A percentile compares a stretch with the other conserved stretches of the same genome.
Evolutionary conservation across 2,113 vertebrate species (phyloP).

Genomic region (Riparia riparia): DNA sequence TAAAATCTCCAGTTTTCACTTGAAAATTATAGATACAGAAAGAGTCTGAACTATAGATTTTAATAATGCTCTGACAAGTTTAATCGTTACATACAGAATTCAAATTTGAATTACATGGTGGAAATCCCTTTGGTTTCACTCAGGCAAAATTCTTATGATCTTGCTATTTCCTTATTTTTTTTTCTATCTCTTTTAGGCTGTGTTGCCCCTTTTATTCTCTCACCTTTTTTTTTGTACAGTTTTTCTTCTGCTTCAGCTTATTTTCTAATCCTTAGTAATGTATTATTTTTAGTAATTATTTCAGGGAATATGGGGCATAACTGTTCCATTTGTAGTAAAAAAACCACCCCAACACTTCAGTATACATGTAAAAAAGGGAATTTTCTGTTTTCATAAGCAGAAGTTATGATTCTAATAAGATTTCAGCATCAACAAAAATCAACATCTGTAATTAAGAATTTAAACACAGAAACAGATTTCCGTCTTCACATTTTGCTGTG

Average conservation of each 20-base stretch:
- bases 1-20: neutral
- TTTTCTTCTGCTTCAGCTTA: neutral
- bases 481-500: neutral
- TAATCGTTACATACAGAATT: neutral
- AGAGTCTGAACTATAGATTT: neutral
- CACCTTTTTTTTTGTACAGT: neutral
- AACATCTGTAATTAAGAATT: neutral
- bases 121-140: neutral
- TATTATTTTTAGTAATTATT: neutral
- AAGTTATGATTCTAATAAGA: neutral
- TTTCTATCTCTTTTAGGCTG: neutral
- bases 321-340: neutral
- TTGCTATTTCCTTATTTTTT: neutral
- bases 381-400: neutral
- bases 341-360: rapidly evolving
- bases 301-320: neutral
- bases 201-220: neutral
- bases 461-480: neutral
- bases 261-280: neutral
- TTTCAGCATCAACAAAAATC: neutral
- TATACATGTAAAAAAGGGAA: neutral
- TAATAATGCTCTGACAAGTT: neutral
- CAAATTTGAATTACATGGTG: neutral
- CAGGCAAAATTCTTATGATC: neutral
- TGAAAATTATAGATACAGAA: neutral